phyloP scores from a whole-genome alignment of 2,113 vertebrate genomes.

The Gymnarchus niloticus region DNA sequence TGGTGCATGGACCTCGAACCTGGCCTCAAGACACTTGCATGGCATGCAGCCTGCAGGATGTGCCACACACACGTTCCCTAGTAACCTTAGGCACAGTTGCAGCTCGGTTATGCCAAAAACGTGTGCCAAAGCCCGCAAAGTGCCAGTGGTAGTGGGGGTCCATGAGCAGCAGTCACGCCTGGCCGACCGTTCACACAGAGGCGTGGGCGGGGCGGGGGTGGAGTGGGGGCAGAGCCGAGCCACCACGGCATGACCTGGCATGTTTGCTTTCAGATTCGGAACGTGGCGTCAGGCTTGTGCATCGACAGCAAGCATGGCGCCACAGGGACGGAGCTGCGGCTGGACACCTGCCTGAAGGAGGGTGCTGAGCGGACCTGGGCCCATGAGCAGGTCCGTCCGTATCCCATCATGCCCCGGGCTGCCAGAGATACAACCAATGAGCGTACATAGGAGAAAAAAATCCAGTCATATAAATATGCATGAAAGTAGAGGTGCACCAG shows the following conservation, averaged over 20 bases:
- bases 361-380: slow-evolving; percentile 82
- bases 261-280: slow-evolving; percentile 68
- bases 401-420: background rate
- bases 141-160: background rate
- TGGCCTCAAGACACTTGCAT: background rate
- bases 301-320: slow-evolving; percentile 81
- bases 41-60: background rate
- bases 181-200: background rate
- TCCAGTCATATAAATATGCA: no score
- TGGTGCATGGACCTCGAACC: background rate
- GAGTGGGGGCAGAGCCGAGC: background rate
- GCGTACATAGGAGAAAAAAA: no score
- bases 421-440: background rate
- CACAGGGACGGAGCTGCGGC: slow-evolving; percentile 71
- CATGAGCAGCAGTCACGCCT: background rate
- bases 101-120: background rate
- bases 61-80: background rate
- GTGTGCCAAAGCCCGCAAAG: background rate
- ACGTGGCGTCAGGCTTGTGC: slow-evolving; percentile 70
- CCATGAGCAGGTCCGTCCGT: slow-evolving; percentile 72
- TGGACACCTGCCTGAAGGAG: slow-evolving; percentile 78
- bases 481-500: background rate
- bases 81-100: background rate
- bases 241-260: background rate
- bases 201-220: background rate